Evolutionary conservation across 2,888 invertebrate genomes (phyloP).

Genomic region (Flexamia atlantica): DNA sequence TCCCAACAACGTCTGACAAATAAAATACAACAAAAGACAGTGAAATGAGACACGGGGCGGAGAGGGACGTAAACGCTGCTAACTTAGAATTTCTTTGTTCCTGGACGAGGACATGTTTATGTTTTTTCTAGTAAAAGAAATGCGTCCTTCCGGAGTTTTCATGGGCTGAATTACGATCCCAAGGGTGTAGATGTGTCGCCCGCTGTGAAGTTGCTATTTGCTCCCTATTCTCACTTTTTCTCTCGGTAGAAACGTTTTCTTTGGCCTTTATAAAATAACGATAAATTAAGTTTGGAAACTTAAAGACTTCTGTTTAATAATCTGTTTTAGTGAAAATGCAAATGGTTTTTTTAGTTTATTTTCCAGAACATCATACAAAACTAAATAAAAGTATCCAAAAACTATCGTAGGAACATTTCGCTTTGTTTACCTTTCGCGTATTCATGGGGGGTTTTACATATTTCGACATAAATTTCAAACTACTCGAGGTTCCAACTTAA

Average conservation of each 20-base stretch:
- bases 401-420: too few species aligned
- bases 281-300: too few species aligned
- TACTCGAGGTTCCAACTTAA: too few species aligned
- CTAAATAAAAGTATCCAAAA: too few species aligned
- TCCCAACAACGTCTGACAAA: neutral
- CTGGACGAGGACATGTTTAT: neutral
- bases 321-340: too few species aligned
- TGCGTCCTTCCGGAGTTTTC: conserved; percentile 22
- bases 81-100: conserved; percentile 11
- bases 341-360: too few species aligned
- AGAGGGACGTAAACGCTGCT: neutral
- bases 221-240: neutral
- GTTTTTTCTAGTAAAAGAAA: conserved; percentile 18
- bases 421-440: too few species aligned
- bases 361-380: too few species aligned
- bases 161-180: neutral
- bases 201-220: neutral
- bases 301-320: too few species aligned
- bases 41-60: neutral
- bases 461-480: too few species aligned
- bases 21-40: conserved; percentile 35
- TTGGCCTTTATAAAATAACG: too few species aligned
- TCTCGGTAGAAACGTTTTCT: neutral
- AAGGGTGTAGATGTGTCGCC: neutral
- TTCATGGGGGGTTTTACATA: too few species aligned